Conservation (phyloP, 2,797 vertebrate species). For the Triplophysa yarkandensis region DNA sequence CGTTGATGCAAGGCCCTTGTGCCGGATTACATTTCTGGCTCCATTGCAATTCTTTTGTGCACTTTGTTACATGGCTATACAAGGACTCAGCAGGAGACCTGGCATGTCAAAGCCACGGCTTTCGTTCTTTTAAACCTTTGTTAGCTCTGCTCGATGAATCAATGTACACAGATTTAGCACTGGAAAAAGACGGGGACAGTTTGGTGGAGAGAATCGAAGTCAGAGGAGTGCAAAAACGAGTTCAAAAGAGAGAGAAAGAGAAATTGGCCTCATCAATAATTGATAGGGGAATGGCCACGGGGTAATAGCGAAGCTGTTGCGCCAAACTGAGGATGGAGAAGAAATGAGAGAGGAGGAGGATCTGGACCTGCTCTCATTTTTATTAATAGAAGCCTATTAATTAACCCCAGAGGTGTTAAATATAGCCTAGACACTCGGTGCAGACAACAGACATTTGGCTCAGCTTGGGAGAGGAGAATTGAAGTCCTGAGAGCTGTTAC, state of each 20-base stretch:
- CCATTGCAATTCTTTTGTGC: conserved; percentile 22
- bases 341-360: conserved; percentile 52
- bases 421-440: conserved; percentile 68
- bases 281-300: conserved; percentile 54
- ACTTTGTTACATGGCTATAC: conserved; percentile 45
- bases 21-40: conserved; percentile 48
- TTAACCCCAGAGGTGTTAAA: conserved; percentile 75
- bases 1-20: conserved; percentile 25
- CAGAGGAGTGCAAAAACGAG: background rate
- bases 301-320: conserved; percentile 58
- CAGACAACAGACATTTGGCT: conserved; percentile 69
- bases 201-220: background rate
- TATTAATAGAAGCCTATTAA: conserved; percentile 80
- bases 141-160: conserved; percentile 30
- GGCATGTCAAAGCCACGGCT: conserved; percentile 6
- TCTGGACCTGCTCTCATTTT: conserved; percentile 68
- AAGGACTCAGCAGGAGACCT: conserved; percentile 43
- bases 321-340: conserved; percentile 52
- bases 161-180: conserved; percentile 30
- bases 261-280: conserved; percentile 64
- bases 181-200: conserved; percentile 6
- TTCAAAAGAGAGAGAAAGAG: conserved; percentile 41
- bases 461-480: conserved; percentile 66
- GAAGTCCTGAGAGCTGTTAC: conserved; percentile 52
- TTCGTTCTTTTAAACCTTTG: conserved; percentile 44